Evolutionary conservation across 1,140 invertebrate species (phyloP).

Genomic region (Aphis craccivora): DNA sequence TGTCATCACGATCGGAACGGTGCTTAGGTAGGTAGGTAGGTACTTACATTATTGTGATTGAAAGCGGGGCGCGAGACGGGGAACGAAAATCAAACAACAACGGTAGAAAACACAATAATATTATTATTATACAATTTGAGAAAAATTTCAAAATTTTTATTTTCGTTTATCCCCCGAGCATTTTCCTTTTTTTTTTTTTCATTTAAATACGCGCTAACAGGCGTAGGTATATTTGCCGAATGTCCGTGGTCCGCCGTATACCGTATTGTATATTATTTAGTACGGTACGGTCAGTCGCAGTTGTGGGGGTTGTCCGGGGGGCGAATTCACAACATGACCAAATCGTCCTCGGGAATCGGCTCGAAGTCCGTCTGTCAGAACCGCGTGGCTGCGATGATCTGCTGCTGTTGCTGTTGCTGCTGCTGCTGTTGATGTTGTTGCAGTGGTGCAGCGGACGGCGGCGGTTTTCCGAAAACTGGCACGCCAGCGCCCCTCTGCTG

Average conservation of each 20-base stretch:
- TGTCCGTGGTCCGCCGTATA: background rate
- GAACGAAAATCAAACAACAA: background rate
- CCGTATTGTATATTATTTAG: background rate
- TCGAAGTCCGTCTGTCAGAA: constrained; percentile 58
- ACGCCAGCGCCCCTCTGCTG: background rate
- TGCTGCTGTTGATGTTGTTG: background rate
- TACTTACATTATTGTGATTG: no score
- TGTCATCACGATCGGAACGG: background rate
- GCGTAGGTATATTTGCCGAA: background rate
- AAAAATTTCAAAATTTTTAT: background rate
- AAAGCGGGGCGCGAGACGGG: background rate
- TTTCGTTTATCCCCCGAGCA: background rate
- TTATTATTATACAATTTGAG: background rate
- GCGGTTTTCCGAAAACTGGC: background rate
- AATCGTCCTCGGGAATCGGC: constrained; percentile 43
- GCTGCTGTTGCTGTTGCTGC: background rate
- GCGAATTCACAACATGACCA: constrained; percentile 41
- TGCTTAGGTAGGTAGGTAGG: background rate
- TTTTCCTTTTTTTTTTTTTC: background rate
- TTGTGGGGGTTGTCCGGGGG: background rate
- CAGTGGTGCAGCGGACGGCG: background rate
- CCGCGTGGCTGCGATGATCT: constrained; percentile 52
- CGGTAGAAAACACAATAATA: background rate
- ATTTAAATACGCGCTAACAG: background rate
- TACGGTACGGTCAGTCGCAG: background rate